Base-by-base conservation (phyloP, 2,113 vertebrate species). In the Callionymus lyra region DNA sequence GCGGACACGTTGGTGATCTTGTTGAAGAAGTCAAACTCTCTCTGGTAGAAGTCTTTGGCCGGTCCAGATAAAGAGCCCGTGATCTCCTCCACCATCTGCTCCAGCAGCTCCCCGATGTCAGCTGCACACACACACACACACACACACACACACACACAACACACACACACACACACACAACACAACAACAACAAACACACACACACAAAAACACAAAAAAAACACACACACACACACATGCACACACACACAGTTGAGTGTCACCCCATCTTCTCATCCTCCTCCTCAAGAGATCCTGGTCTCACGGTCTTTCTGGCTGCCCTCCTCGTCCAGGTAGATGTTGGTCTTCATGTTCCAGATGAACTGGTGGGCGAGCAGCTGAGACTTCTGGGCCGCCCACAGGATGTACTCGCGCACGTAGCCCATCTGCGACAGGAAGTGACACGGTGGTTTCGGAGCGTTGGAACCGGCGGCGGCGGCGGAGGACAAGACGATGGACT, bases 281-380 rank as follows among this genome's bases (percentile, higher is more conserved):
- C 11, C 31, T 12, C 15, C 27, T 2, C 42, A 2, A 38, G 21
- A 19, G 8, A 33, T 2, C n/a, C 1, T n/a, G 9, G 14, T 48
- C 90, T 91, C 74, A 98, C 92, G 88, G 56, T 98, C 93, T 76
- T 97, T 98, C 50, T 91, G 89, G 60, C 87, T 87, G 16, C 79
- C 93, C 59, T 98, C 94, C 56, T 98, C 93, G 12, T 97, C 93
- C 39, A 91, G 58, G 68, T 71, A 97, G 63, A 94, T 89, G 74
- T 97, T 98, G 3, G 93, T 98, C 72, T 97, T 97, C 93, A 98
- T 98, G 78, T 98, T 97, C 93, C 94, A 97, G 76, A 98, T 97
- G 64, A 98, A 97, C 14, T 97, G 94, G 63, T 98, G 93, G 34
- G 93, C 93, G 73, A 98, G 74, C 2, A 97, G 89, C 77, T 97